Base-by-base conservation (phyloP, 2,113 vertebrate genomes). In the Sylvietta virens region DNA sequence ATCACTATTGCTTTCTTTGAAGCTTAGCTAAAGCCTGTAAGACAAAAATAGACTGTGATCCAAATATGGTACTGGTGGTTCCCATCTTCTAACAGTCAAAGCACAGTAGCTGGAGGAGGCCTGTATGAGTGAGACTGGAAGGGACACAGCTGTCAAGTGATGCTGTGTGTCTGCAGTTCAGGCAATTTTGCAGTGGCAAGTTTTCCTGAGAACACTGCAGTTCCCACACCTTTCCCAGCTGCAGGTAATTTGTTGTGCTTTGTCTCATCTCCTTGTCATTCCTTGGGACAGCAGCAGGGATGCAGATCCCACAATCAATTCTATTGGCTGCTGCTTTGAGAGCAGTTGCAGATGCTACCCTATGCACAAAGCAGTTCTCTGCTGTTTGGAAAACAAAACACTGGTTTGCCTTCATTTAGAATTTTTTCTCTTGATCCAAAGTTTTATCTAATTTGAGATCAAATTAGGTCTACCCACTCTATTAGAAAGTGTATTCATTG, bases 101-200 rank as follows among this genome's bases (percentile, higher is more conserved):
- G 53, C 48, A 27, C 37, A 19, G 33, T 35, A 45, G 33, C 15
- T 60, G 27, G 10, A 71, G 40, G 39, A 62, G 33, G 10, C 30
- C 45, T 7, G 3, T 12, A 2, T 54, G 39, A 67, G 17, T 8
- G 44, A 56, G 35, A 27, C 37, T 22, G 37, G 35, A 39, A 47
- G 35, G 39, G 24, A 58, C 5, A 11, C 50, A 80, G 35, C 44
- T 39, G 16, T 42, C 30, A 30, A 28, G 40, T 19, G 62, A 31
- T 51, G 33, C n/a, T 1, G 0, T 0, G 0, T 33, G 11, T 35
- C 48, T 51, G 58, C 33, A 22, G 4, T 28, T 76, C 33, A 44
- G 44, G 27, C 44, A 50, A 33, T 45, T 71, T 20, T 42, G 57
- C 16, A 33, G 35, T n/a, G 39, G 6, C 9, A 54, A 30, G 9